Percentiles rank a stretch among this genome's conserved stretches.
Conservation (phyloP, 2,113 vertebrate genomes). For the Pelmatolapia mariae region DNA sequence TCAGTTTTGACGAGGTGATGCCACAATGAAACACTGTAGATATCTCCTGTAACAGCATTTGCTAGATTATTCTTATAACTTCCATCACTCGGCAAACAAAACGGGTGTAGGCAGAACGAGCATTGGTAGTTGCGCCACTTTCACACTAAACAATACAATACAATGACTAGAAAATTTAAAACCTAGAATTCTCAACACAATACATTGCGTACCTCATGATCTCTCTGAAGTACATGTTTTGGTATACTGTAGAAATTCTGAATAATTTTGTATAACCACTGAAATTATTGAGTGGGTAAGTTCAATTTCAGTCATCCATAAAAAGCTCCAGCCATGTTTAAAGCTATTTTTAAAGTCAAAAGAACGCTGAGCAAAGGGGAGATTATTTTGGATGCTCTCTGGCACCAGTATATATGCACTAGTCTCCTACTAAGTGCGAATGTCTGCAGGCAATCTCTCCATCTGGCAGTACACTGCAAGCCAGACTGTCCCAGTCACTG, state of each 20-base stretch:
- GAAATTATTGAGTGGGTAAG: not conserved
- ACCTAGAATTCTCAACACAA: not conserved
- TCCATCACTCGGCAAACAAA: not conserved
- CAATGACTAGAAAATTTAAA: not conserved
- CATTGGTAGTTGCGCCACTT: not conserved
- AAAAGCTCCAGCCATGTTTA: not conserved
- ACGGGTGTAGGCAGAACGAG: not conserved
- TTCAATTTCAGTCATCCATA: not conserved
- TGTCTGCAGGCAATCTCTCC: conserved; percentile 57
- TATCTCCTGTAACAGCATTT: not conserved
- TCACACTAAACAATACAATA: not conserved
- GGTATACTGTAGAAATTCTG: not conserved
- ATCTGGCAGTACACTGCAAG: conserved; percentile 54
- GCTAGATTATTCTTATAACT: not conserved
- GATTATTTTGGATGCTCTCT: conserved; percentile 26
- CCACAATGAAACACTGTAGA: not conserved
- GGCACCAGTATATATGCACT: conserved; percentile 19
- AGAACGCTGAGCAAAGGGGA: conserved; percentile 13
- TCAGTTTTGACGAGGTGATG: not conserved
- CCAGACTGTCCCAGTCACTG: conserved; percentile 43
- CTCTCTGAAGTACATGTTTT: not conserved
- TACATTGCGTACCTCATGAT: not conserved
- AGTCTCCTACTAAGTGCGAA: conserved; percentile 50
- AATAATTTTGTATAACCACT: not conserved
- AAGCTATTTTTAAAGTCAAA: conserved; percentile 7